phyloP scores from a whole-genome alignment of 2,113 vertebrate genomes.

The Cochlearius cochlearius region DNA sequence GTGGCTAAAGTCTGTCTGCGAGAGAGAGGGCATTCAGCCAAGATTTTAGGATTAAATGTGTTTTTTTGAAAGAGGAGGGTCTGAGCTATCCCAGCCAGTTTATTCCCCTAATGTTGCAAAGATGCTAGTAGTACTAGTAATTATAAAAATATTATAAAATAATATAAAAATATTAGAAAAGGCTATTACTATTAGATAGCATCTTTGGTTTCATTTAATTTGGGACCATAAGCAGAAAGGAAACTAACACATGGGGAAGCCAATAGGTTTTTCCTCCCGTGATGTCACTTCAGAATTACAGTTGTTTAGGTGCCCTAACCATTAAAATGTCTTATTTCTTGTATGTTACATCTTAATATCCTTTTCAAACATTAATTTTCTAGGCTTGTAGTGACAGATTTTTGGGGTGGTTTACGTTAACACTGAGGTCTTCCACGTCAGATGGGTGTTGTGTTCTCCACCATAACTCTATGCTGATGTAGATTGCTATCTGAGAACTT shows the following conservation, averaged over 20 bases:
- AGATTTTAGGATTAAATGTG: neutral
- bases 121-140: neutral
- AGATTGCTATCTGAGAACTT: neutral
- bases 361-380: neutral
- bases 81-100: neutral
- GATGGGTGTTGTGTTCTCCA: neutral
- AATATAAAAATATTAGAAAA: no score
- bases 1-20: neutral
- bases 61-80: neutral
- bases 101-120: neutral
- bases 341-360: neutral
- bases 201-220: neutral
- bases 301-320: neutral
- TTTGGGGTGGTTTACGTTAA: neutral
- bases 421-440: neutral
- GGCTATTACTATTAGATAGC: neutral
- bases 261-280: neutral
- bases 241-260: neutral
- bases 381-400: neutral
- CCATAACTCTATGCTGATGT: neutral
- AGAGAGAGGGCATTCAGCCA: neutral
- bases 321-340: neutral
- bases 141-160: no score
- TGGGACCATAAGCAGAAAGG: neutral
- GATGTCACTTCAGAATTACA: neutral